Evolutionary conservation across 2,113 vertebrate genomes (phyloP).

Genomic region (Periophthalmodon schlosseri): DNA sequence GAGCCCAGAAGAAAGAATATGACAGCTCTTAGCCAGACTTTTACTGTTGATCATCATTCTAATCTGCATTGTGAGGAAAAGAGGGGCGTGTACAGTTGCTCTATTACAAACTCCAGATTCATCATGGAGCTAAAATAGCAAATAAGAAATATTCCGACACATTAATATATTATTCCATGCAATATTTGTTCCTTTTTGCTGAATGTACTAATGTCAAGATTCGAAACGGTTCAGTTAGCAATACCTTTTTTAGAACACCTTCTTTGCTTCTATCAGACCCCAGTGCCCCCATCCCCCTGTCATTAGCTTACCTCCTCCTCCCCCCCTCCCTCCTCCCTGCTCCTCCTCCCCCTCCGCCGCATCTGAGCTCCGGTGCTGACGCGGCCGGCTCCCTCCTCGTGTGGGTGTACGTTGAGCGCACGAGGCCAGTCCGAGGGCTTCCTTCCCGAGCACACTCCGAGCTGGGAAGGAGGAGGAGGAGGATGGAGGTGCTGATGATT

Average conservation of each 20-base stretch:
- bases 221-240: slow-evolving; percentile 14
- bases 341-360: slow-evolving; percentile 14
- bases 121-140: not conserved
- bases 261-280: slow-evolving; percentile 71
- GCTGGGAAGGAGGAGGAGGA: slow-evolving; percentile 56
- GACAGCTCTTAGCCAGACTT: not conserved
- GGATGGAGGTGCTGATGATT: slow-evolving; percentile 76
- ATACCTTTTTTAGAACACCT: slow-evolving; percentile 9
- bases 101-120: not conserved
- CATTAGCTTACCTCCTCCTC: slow-evolving; percentile 26
- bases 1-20: not conserved
- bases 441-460: slow-evolving; percentile 54
- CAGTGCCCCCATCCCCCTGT: slow-evolving; percentile 41
- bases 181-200: not conserved
- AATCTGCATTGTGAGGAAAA: not conserved
- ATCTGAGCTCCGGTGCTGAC: slow-evolving; percentile 57
- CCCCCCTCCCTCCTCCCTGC: not conserved
- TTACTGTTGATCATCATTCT: not conserved
- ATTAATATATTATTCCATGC: not conserved
- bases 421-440: slow-evolving; percentile 55
- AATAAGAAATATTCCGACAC: not conserved
- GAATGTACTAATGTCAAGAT: slow-evolving; percentile 9
- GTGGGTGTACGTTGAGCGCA: slow-evolving; percentile 65
- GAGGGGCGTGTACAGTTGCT: not conserved
- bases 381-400: slow-evolving; percentile 32